Evolutionary conservation across 2,797 vertebrate genomes (phyloP), one percentile per base, ranked within the genome.

Genomic region (Heterohyrax brucei): DNA sequence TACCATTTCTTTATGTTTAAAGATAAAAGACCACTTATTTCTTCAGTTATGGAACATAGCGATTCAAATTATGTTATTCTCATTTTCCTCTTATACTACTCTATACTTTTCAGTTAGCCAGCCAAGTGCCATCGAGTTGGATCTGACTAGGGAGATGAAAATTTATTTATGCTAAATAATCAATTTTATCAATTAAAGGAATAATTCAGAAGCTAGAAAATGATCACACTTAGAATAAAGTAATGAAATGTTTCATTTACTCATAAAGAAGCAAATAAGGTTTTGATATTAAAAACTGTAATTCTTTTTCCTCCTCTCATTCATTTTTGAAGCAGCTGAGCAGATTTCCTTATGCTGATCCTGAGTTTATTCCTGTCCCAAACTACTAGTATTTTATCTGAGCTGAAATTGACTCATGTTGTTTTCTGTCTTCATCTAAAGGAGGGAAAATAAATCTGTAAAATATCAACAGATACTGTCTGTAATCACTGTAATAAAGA

Each of bases 251-350:
- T 88, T 96, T 83, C 1, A 78, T 88, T 91, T 97, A 92, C 91
- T 92, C n/a, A 73, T 48, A 77, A 30, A 75, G 26, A 91, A 88
- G 44, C 62, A 82, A 82, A 84, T 88, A 94, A 92, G n/a, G 1
- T 87, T 92, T 78, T 95, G 91, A 78, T 94, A 85, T 89, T 92
- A 73, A 94, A 96, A 90, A 76, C 13, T 64, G 7, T 62, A 93
- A 68, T 30, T 84, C 24, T 62, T 10, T 88, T 39, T 83, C 26
- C 12, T 94, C 24, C 18, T 64, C 46, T 84, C 95, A 92, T 59
- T 6, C 44, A 86, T 92, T 95, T 96, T 80, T 96, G 22, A 95
- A 97, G 79, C 64, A 95, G 66, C 91, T 93, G 72, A 79, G 19
- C 61, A 91, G 13, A 77, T 85, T 92, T 2, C 46, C 50, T 76